A percentile compares a stretch with the other conserved stretches of the same genome.
phyloP scores from a whole-genome alignment of 2,113 vertebrate species.

The Eonycteris spelaea region DNA sequence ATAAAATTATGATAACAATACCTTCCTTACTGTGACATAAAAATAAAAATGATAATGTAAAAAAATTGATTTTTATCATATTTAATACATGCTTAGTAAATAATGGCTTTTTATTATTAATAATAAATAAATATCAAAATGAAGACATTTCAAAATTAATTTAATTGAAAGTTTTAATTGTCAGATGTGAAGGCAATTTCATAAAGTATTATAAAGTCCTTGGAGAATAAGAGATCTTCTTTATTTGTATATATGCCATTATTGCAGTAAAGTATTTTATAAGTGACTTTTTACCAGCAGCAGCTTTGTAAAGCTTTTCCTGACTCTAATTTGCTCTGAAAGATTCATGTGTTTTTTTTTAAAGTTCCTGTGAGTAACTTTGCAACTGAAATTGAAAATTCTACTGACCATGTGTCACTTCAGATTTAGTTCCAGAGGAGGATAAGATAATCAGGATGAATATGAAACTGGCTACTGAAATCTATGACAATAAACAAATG shows the following conservation, averaged over 20 bases:
- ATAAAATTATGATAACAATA: not conserved
- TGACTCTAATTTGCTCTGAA: conserved; percentile 28
- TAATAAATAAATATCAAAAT: not conserved
- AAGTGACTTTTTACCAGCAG: not conserved
- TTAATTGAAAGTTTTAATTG: not conserved
- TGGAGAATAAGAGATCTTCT: not conserved
- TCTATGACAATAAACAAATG: not conserved
- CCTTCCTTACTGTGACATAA: not conserved
- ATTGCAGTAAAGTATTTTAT: not conserved
- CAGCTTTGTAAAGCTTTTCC: not conserved
- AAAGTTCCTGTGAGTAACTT: not conserved
- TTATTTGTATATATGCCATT: not conserved
- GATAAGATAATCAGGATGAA: not conserved
- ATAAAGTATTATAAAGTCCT: not conserved
- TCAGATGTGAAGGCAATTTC: not conserved
- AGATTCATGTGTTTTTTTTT: conserved; percentile 7
- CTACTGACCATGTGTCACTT: not conserved
- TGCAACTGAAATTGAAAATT: conserved; percentile 35
- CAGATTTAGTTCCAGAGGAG: conserved; percentile 28
- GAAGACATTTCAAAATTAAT: not conserved
- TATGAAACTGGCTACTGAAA: not conserved
- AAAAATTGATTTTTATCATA: not conserved
- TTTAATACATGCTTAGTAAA: not conserved
- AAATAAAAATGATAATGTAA: not conserved
- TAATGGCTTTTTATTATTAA: not conserved